A percentile compares a stretch with the other conserved stretches of the same genome.
Conservation (phyloP, 2,888 invertebrate species). For the Notodonta ziczac region DNA sequence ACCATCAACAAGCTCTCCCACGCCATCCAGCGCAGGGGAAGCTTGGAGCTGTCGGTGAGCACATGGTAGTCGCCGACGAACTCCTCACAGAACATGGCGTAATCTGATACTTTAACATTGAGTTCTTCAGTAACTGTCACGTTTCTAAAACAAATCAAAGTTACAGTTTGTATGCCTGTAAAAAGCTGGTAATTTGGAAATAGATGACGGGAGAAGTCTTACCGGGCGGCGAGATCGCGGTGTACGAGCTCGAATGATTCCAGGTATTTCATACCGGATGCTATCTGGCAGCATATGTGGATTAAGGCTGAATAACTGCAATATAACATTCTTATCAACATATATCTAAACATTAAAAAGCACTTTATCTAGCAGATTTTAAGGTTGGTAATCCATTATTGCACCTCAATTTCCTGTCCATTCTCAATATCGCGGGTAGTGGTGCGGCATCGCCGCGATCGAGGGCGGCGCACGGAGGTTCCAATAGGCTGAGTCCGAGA, state of each 20-base stretch:
- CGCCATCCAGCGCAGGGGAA: slow-evolving; percentile 97
- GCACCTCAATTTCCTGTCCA: slow-evolving; percentile 80
- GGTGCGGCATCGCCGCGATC: slow-evolving; percentile 95
- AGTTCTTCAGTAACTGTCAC: slow-evolving; percentile 93
- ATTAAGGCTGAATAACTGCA: slow-evolving; percentile 92
- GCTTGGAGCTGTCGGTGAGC: slow-evolving; percentile 91
- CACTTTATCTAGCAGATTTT: not conserved
- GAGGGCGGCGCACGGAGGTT: slow-evolving; percentile 94
- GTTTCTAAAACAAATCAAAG: slow-evolving; percentile 85
- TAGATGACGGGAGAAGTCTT: slow-evolving; percentile 33
- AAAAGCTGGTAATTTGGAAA: no score
- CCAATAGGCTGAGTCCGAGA: slow-evolving; percentile 92
- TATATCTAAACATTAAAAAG: slow-evolving; percentile 3
- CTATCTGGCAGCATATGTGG: slow-evolving; percentile 94
- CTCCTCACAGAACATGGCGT: slow-evolving; percentile 93
- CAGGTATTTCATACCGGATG: slow-evolving; percentile 97
- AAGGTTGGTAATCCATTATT: not conserved
- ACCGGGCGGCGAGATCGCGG: slow-evolving; percentile 94
- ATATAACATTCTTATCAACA: slow-evolving; percentile 38
- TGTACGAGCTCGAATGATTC: slow-evolving; percentile 95
- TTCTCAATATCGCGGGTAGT: slow-evolving; percentile 87
- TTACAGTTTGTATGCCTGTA: not conserved
- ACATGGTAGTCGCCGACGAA: slow-evolving; percentile 93
- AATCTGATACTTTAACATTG: slow-evolving; percentile 92
- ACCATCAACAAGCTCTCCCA: slow-evolving; percentile 95